Percentiles rank a stretch among this genome's conserved stretches.
Conservation (phyloP, 2,113 vertebrate genomes). For the Tamias sibiricus region DNA sequence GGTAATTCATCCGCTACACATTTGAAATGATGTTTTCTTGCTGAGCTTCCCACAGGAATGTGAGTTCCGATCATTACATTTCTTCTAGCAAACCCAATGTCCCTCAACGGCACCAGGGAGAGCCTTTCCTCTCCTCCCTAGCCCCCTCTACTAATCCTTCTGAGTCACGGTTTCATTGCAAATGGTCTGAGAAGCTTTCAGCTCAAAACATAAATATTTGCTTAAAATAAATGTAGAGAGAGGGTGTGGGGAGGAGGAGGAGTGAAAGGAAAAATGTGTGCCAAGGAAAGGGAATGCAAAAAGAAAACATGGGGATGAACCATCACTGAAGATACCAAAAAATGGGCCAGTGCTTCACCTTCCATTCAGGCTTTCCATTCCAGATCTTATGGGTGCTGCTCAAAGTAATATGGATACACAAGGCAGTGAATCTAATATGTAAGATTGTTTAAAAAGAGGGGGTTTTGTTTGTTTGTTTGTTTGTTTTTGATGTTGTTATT, state of each 20-base stretch:
- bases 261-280: not conserved
- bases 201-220: conserved; percentile 50
- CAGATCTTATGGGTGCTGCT: too few species aligned
- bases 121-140: not conserved
- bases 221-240: not conserved
- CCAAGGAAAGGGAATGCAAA: not conserved
- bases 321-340: not conserved
- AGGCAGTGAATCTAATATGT: not conserved
- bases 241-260: not conserved
- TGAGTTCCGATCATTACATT: not conserved
- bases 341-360: not conserved
- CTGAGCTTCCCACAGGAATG: conserved; percentile 8
- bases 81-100: not conserved
- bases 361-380: not conserved
- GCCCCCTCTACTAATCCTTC: not conserved
- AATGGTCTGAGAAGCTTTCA: conserved; percentile 41
- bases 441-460: not conserved
- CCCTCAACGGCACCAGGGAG: not conserved
- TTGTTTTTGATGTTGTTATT: too few species aligned
- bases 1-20: not conserved
- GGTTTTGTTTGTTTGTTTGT: not conserved
- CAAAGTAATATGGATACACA: not conserved
- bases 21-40: conserved; percentile 38
- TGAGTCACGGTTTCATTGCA: not conserved
- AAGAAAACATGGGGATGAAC: not conserved